Evolutionary conservation across 2,113 vertebrate genomes (phyloP).

Genomic region (Cavia aperea): DNA sequence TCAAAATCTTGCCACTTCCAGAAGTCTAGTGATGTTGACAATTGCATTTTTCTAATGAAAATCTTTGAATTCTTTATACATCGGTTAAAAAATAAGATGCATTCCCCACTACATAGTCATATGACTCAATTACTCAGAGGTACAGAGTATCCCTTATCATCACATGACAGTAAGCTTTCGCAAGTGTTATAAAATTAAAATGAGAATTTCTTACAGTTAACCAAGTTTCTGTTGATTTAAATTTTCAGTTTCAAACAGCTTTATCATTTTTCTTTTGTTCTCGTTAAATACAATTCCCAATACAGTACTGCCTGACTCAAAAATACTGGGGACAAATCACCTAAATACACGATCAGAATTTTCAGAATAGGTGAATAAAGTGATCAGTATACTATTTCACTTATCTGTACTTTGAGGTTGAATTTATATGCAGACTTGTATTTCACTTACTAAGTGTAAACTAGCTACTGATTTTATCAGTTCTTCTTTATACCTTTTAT

Average conservation of each 20-base stretch:
- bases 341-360: neutral
- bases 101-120: neutral
- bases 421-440: neutral
- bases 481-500: neutral
- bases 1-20: neutral
- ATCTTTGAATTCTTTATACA: neutral
- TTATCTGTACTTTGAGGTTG: neutral
- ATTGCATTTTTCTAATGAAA: neutral
- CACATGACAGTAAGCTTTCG: neutral
- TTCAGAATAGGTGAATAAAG: neutral
- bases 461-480: neutral
- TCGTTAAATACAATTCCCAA: neutral
- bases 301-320: neutral
- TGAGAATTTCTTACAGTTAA: neutral
- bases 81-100: neutral
- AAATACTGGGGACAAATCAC: neutral
- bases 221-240: neutral
- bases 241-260: neutral
- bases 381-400: neutral
- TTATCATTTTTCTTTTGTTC: neutral
- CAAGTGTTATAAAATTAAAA: neutral
- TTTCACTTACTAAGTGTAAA: conserved; percentile 1
- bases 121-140: neutral
- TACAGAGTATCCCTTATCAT: no score
- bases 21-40: neutral